Conservation (phyloP, 2,888 invertebrate genomes). For the Pterobdella sp. region DNA sequence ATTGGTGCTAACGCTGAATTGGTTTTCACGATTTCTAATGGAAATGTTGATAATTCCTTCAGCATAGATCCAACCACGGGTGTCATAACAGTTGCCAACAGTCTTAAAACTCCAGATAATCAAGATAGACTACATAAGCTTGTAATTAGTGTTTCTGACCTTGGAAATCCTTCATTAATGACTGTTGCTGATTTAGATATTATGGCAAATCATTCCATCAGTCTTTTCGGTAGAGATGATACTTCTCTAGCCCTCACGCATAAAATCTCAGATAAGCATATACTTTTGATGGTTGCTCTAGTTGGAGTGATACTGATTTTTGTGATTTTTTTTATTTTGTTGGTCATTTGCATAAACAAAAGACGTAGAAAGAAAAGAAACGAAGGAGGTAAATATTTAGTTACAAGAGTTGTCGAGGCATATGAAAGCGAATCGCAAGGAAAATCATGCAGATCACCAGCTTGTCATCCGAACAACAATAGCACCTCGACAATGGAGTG, state of each 20-base stretch:
- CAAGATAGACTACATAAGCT: slow-evolving; percentile 26
- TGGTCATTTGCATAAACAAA: slow-evolving; percentile 25
- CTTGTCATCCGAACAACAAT: slow-evolving; percentile 13
- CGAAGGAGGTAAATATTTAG: slow-evolving; percentile 26
- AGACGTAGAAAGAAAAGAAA: slow-evolving; percentile 13
- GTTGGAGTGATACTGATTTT: slow-evolving; percentile 19
- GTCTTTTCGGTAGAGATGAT: slow-evolving; percentile 11
- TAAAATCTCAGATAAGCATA: slow-evolving; percentile 23
- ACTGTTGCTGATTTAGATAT: slow-evolving; percentile 29
- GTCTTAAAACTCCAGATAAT: slow-evolving; percentile 28
- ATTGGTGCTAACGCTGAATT: slow-evolving; percentile 41
- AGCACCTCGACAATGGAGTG: slow-evolving; percentile 25
- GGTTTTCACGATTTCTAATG: slow-evolving; percentile 40
- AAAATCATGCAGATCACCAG: slow-evolving; percentile 16
- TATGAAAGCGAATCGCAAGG: slow-evolving; percentile 22
- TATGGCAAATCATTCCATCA: slow-evolving; percentile 22
- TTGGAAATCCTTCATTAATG: slow-evolving; percentile 29
- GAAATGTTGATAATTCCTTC: slow-evolving; percentile 52
- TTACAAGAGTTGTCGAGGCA: slow-evolving; percentile 21
- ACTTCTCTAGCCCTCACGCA: slow-evolving; percentile 20
- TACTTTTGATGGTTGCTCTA: slow-evolving; percentile 21
- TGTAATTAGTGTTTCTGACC: slow-evolving; percentile 33
- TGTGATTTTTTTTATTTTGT: slow-evolving; percentile 22
- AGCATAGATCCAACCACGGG: slow-evolving; percentile 51
- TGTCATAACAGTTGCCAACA: slow-evolving; percentile 48